Conservation (phyloP, 2,113 vertebrate species). For the Nesoenas mayeri region DNA sequence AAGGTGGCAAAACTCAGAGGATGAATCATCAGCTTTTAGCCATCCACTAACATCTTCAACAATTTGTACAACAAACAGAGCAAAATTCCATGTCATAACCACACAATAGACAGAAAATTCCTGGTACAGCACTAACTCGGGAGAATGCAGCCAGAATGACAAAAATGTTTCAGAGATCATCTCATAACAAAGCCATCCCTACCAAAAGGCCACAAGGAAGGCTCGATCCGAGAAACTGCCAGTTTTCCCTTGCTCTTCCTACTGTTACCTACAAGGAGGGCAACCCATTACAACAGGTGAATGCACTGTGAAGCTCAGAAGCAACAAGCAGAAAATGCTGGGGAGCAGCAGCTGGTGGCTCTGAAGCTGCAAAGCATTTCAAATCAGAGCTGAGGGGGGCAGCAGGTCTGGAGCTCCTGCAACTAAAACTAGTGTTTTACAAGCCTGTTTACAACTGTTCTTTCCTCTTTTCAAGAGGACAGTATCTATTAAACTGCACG, state of each 20-base stretch:
- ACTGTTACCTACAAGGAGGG: rapidly evolving
- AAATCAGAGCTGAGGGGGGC: not conserved
- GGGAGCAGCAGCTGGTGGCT: not conserved
- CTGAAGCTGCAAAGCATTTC: not conserved
- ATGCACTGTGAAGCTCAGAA: rapidly evolving
- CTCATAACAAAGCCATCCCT: not conserved
- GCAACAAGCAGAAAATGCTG: not conserved
- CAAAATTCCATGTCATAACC: not conserved
- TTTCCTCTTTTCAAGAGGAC: not conserved
- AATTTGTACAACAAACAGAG: not conserved
- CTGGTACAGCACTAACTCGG: not conserved
- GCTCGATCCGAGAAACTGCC: rapidly evolving
- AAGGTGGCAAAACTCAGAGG: not conserved
- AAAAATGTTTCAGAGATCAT: not conserved
- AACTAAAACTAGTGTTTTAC: not conserved
- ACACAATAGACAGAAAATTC: conserved; percentile 18
- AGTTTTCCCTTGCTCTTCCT: not conserved
- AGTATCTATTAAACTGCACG: not conserved
- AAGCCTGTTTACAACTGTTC: not conserved
- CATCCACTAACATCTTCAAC: not conserved
- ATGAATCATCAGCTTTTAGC: not conserved
- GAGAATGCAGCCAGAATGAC: not conserved
- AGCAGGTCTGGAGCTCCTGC: not conserved
- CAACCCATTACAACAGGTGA: not conserved
- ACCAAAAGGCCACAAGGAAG: not conserved